Base-by-base conservation (phyloP, 53 echinoderm and acorn worm species). In the Temnopleurus reevesii region DNA sequence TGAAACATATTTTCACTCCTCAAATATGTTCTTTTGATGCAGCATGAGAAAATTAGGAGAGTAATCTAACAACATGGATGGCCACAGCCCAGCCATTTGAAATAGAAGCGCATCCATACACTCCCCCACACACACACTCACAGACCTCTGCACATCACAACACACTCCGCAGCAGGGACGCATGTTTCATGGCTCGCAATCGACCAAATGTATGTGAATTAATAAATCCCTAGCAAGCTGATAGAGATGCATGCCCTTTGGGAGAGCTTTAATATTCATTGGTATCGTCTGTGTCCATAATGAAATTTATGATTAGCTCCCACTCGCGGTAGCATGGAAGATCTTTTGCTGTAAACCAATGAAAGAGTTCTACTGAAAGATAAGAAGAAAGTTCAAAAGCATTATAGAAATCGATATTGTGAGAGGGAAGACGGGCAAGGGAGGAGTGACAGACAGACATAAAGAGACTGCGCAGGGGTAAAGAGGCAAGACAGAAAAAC, bases 261-360 rank as follows among this genome's bases (percentile, higher is more conserved):
- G 83, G 83, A 55, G 55, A 55, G 83, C 80, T 80, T 49, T 83
- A 83, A 83, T 83, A 83, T 83, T 83, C 83, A 83, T 83, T 83
- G 83, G 83, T 83, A 33, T 83, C 83, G 83, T 53, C 83, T 83
- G 55, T 31, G 51, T 55, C 83, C 83, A 55, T 83, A 83, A 83
- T 83, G 83, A 83, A 83, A 83, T 83, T 83, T 83, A 83, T 83
- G 83, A 83, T 83, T 83, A 83, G 83, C 83, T 83, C 83, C 83
- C 56, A 7, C 53, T 55, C 57, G 23, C 36, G 36, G 33, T 18
- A 51, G 81, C 43, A 7, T 12, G 38, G 55, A 55, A 55, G 55
- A 83, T 53, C 35, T 83, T 3, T 28, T 18, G 33, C 29, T 44
- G 15, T 55, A 55, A 55, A 34, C 83, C 53, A 55, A 83, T 47